Evolutionary conservation across 2,797 vertebrate genomes (phyloP), one percentile per base, ranked within the genome.

Genomic region (Cyprinella venusta): DNA sequence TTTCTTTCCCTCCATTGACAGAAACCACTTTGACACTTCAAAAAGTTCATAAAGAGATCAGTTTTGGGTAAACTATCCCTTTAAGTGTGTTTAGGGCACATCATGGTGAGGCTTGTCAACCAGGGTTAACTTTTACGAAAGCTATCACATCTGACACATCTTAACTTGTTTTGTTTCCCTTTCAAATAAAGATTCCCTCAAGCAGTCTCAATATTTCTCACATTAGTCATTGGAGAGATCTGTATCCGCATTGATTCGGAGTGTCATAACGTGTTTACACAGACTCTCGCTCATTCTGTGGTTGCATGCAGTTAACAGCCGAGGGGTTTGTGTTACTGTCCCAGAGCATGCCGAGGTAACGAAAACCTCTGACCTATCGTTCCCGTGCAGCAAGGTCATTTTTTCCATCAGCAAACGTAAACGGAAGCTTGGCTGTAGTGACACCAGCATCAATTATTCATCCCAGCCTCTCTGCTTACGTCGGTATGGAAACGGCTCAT

Each of bases 361-460:
- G 12, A 42, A 79, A 84, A 65, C 64, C 83, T 78, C 83, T 76
- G 80, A 76, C 84, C 84, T 61, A 52, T 76, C 69, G n/a, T n/a
- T 86, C 42, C 38, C 1, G 12, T 86, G 78, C 88, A 59, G 79
- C 87, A 89, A 90, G 88, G 87, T 91, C 81, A 82, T 68, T 59
- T 80, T 89, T 52, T 86, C 78, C 87, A 84, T 87, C 87, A 86
- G 86, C 83, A 86, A 65, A 80, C 26, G 54, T 85, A 77, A 83
- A 86, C 42, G 48, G 84, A 87, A 85, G 81, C 77, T 72, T 78
- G 80, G 83, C 77, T 50, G 89, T 89, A 88, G 85, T 78, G 65
- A 45, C 36, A 85, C 85, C 67, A 10, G 54, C 81, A 83, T 94
- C 76, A 94, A 94, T 94, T 89, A 94, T 94, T 93, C 89, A 94